Conservation (phyloP, 64 coral and sea anemone species). For the Acropora yongei region DNA sequence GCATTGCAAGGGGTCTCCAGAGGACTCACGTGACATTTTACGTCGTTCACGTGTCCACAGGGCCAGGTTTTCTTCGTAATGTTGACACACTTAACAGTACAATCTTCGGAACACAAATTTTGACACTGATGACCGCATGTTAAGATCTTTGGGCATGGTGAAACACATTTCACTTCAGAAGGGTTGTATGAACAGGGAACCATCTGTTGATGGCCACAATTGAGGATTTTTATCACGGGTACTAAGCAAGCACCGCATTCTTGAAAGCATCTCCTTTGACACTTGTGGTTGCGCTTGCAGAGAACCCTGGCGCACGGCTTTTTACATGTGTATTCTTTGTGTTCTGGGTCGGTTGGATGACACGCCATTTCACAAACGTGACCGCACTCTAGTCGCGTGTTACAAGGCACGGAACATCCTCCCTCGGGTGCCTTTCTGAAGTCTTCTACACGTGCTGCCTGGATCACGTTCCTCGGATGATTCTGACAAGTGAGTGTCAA, state of each 20-base stretch:
- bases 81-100: conserved; percentile 47
- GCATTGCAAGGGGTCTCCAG: conserved; percentile 25
- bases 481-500: conserved; percentile 66
- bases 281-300: conserved; percentile 42
- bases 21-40: conserved; percentile 51
- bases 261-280: conserved; percentile 46
- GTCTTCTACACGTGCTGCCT: conserved; percentile 42
- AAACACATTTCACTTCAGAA: conserved; percentile 24
- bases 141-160: conserved; percentile 47
- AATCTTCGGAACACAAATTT: conserved; percentile 64
- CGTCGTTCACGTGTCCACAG: conserved; percentile 64
- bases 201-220: conserved; percentile 37
- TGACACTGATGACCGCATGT: conserved; percentile 80
- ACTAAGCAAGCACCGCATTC: conserved; percentile 46
- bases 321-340: conserved; percentile 65
- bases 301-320: conserved; percentile 43
- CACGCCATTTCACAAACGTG: conserved; percentile 73
- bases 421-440: conserved; percentile 73
- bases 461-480: conserved; percentile 49
- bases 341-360: conserved; percentile 76
- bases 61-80: conserved; percentile 43
- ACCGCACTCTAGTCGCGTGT: conserved; percentile 64
- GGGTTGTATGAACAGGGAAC: conserved; percentile 50
- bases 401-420: conserved; percentile 65
- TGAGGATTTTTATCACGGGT: conserved; percentile 23